These are phyloP conservation scores for Microchrysa polita DNA, from an alignment of 2,888 invertebrate species.

Conservation along the genomic window DNA sequence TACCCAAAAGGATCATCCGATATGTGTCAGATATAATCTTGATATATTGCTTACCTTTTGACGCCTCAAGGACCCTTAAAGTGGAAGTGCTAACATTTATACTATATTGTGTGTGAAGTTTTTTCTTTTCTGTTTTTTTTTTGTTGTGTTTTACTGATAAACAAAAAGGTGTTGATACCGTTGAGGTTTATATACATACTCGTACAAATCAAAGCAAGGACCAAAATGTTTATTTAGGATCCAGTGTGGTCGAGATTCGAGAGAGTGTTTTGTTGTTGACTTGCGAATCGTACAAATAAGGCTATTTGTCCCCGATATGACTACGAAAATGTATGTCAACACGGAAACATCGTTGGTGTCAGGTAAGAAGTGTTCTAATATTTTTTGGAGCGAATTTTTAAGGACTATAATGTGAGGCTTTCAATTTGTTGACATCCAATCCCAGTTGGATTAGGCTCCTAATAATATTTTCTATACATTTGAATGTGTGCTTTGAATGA, in stretches of 20 bases:
- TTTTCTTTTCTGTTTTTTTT: neutral
- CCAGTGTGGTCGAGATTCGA: slow-evolving; percentile 17
- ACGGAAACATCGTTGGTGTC: slow-evolving; percentile 63
- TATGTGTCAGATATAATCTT: neutral
- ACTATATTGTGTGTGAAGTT: neutral
- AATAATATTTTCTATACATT: no score
- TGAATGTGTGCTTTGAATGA: no score
- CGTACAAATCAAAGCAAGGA: slow-evolving; percentile 29
- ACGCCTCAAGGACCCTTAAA: neutral
- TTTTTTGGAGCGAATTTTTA: no score
- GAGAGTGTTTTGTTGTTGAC: slow-evolving; percentile 37
- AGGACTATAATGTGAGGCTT: no score
- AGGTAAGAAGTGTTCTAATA: slow-evolving; percentile 55
- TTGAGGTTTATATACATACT: neutral
- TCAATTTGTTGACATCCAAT: no score
- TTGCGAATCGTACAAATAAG: neutral
- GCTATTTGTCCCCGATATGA: neutral
- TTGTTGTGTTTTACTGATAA: neutral
- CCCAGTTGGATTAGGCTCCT: no score
- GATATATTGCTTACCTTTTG: neutral
- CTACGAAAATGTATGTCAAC: slow-evolving; percentile 61
- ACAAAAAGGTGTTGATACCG: slow-evolving; percentile 19
- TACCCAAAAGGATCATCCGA: neutral
- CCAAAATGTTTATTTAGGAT: slow-evolving; percentile 42
- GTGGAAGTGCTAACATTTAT: slow-evolving; percentile 6